Evolutionary conservation across 2,113 vertebrate species (phyloP), one percentile per base, ranked within the genome.

Genomic region (Marmota flaviventris): DNA sequence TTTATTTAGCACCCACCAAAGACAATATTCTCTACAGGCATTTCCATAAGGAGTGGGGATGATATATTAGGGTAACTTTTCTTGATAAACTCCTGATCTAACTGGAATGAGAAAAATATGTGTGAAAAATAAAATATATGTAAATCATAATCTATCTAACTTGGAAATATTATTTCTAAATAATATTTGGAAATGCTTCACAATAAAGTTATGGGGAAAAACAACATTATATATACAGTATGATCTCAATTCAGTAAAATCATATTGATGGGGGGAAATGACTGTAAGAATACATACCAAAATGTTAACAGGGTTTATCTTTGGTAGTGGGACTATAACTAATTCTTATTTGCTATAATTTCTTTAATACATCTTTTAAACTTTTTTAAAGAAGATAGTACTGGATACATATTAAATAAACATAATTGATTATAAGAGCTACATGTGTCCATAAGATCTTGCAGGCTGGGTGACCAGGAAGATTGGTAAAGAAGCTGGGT

Each of bases 211-310:
- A 77, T 72, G 8, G 42, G 25, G n/a, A 11, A 63, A 93, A 89
- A 83, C 5, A 85, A 24, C 81, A 77, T 63, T 82, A 65, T 25
- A 77, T 58, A 56, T 6, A 37, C 0, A 45, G 18, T 72, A 78
- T 61, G 32, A 56, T 42, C 70, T 82, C 58, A 85, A 95, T 8
- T 76, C 14, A 24, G 17, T 83, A 94, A 94, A 96, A 85, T 73
- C 61, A 85, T 37, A 89, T 29, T 73, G 27, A 39, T 1, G 69
- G 22, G 45, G 77, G 22, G 45, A 87, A 84, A 73, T 75, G 73
- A 45, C 13, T 48, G 22, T 29, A 56, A 85, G 37, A 89, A 93
- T 95, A 83, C 27, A 88, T 3, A 73, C 29, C 37, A 95, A 82
- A 89, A 89, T 94, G 29, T 75, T 85, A 87, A 86, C 3, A 91